Conservation (phyloP, 2,113 vertebrate species). For the Syrmaticus mikado region DNA sequence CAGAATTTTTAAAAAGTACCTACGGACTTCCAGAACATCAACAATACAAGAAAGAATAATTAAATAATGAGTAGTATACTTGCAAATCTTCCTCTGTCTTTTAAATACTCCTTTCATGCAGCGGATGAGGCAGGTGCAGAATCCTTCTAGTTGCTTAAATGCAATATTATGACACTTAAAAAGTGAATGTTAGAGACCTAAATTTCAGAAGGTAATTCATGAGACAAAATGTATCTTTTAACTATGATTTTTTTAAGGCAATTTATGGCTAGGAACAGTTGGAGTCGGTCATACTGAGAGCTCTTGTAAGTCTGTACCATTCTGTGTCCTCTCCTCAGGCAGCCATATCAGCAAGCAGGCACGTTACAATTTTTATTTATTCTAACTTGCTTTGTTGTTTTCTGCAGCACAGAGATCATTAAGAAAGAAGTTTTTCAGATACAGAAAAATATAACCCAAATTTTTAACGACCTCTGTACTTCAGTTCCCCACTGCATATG, state of each 20-base stretch:
- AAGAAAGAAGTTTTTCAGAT: not conserved
- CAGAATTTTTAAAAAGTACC: not conserved
- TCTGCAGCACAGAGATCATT: conserved; percentile 3
- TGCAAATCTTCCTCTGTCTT: not conserved
- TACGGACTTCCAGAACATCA: not conserved
- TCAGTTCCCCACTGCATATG: not conserved
- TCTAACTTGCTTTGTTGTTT: conserved; percentile 46
- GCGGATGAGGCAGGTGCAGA: not conserved
- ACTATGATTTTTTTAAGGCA: not conserved
- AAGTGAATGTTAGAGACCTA: not conserved
- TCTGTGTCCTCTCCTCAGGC: conserved; percentile 29
- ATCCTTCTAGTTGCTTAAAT: not conserved
- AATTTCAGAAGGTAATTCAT: not conserved
- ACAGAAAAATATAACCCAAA: not conserved
- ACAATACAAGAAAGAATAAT: not conserved
- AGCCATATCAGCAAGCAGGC: not conserved
- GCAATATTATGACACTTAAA: not conserved
- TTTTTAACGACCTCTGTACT: conserved; percentile 10
- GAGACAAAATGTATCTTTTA: not conserved
- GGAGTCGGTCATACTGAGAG: not conserved
- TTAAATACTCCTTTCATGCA: not conserved
- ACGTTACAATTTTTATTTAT: not conserved
- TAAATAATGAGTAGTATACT: not conserved
- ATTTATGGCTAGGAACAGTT: not conserved
- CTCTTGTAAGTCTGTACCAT: not conserved